Evolutionary conservation across 1,140 invertebrate genomes (phyloP).

Genomic region (Spodoptera frugiperda): DNA sequence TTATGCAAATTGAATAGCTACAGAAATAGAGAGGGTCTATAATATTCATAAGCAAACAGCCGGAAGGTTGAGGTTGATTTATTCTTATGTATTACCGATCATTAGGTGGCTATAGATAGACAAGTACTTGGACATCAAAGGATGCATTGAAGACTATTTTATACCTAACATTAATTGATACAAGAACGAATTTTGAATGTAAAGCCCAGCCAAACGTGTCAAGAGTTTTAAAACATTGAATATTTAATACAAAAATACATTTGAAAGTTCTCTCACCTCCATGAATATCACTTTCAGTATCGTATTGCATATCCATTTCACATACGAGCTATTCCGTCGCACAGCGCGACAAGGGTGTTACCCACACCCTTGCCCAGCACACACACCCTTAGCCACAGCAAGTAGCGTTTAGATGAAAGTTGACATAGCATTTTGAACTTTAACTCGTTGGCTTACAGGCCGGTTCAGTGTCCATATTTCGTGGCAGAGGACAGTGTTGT

Average conservation of each 20-base stretch:
- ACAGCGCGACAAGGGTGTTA: conserved; percentile 79
- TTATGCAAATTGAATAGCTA: conserved; percentile 12
- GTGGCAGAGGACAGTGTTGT: conserved; percentile 45
- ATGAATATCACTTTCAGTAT: conserved; percentile 77
- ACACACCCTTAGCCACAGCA: conserved; percentile 68
- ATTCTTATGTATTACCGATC: not conserved
- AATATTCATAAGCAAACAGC: conserved; percentile 22
- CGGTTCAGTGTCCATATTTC: conserved; percentile 37
- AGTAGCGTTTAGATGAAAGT: conserved; percentile 47
- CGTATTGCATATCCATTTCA: conserved; percentile 82
- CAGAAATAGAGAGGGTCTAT: not conserved
- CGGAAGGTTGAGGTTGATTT: not conserved
- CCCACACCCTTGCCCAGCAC: conserved; percentile 77
- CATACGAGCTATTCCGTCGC: conserved; percentile 79
- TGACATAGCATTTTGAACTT: conserved; percentile 50
- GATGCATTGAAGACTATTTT: not conserved
- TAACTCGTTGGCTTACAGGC: conserved; percentile 51
- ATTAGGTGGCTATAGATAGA: not conserved
- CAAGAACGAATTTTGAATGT: too few relatives aligned
- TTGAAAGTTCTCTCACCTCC: conserved; percentile 38
- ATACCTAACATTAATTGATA: too few relatives aligned
- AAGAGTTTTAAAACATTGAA: too few relatives aligned
- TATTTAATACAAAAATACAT: too few relatives aligned
- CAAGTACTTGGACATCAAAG: not conserved
- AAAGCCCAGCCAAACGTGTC: too few relatives aligned